A percentile compares a stretch with the other conserved stretches of the same genome.
Evolutionary conservation across 2,797 vertebrate genomes (phyloP).

Genomic region (Nyctalus aviator): DNA sequence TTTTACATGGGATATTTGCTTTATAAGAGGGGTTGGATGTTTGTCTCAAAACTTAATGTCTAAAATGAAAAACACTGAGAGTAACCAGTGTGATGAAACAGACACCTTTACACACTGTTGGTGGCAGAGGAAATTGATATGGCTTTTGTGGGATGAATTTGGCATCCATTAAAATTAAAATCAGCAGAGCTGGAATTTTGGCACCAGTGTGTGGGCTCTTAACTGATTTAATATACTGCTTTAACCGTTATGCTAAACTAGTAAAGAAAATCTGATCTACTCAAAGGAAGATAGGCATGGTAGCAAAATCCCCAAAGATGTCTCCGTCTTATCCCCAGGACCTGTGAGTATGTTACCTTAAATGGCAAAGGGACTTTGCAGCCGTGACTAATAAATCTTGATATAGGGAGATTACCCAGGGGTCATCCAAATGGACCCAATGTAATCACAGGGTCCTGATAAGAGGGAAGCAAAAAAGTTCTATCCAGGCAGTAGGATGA

Average conservation of each 20-base stretch:
- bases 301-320: not conserved
- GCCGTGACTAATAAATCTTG: not conserved
- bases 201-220: not conserved
- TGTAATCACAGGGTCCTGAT: not conserved
- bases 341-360: not conserved
- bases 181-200: not conserved
- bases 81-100: not conserved
- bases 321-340: not conserved
- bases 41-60: not conserved
- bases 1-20: slow-evolving; percentile 13
- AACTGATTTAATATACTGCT: not conserved
- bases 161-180: not conserved
- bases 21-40: not conserved
- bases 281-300: not conserved
- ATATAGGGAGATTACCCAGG: not conserved
- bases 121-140: not conserved
- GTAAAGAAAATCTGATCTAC: not conserved
- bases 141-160: not conserved
- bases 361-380: not conserved
- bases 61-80: not conserved
- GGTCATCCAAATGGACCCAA: not conserved
- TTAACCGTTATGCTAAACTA: not conserved
- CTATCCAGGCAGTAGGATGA: not conserved
- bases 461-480: not conserved
- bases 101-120: not conserved